Percentiles rank a stretch among this genome's conserved stretches.
phyloP scores from a whole-genome alignment of 2,888 invertebrate species.

The Ptychoptera contaminata region DNA sequence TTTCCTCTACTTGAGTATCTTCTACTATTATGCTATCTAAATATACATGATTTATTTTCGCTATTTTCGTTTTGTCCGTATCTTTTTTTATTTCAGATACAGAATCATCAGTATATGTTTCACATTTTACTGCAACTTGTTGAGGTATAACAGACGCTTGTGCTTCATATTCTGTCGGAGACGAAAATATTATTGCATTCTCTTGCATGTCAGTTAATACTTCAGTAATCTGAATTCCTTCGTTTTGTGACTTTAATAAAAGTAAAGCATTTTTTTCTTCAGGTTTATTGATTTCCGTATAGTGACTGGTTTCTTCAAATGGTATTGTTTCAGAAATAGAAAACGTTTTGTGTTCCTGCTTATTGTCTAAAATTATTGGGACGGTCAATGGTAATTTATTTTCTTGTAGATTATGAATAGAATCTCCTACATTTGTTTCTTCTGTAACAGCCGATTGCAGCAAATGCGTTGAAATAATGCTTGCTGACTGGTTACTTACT shows the following conservation, averaged over 20 bases:
- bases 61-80: slow-evolving; percentile 14
- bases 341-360: slow-evolving; percentile 23
- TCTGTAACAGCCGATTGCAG: slow-evolving; percentile 36
- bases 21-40: slow-evolving; percentile 38
- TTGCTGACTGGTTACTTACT: slow-evolving; percentile 12
- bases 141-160: slow-evolving; percentile 23
- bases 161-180: slow-evolving; percentile 13
- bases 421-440: slow-evolving; percentile 39
- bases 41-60: slow-evolving; percentile 27
- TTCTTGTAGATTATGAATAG: slow-evolving; percentile 5
- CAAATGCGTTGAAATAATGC: slow-evolving; percentile 23
- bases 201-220: background rate
- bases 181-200: slow-evolving; percentile 9
- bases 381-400: slow-evolving; percentile 10
- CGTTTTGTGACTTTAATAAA: slow-evolving; percentile 34
- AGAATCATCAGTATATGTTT: slow-evolving; percentile 29
- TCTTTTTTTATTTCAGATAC: slow-evolving; percentile 15
- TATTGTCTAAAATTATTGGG: slow-evolving; percentile 16
- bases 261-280: slow-evolving; percentile 23
- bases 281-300: slow-evolving; percentile 23
- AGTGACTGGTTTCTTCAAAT: slow-evolving; percentile 22
- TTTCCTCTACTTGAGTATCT: slow-evolving; percentile 11
- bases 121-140: slow-evolving; percentile 33
- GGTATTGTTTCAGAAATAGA: slow-evolving; percentile 27
- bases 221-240: slow-evolving; percentile 13